phyloP scores from a whole-genome alignment of 2,888 invertebrate genomes.

The Troides aeacus region DNA sequence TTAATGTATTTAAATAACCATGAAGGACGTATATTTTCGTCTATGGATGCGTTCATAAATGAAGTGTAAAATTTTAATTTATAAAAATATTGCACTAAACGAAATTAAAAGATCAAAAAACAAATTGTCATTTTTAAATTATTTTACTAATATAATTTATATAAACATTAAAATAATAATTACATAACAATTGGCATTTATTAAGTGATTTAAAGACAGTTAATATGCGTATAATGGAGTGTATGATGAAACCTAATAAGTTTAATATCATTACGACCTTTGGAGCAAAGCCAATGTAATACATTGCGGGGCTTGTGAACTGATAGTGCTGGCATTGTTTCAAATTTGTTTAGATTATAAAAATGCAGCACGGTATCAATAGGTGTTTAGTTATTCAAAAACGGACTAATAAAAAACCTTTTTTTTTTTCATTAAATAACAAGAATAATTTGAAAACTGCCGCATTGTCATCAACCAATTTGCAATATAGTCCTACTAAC shows the following conservation, averaged over 20 bases:
- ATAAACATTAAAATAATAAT: background rate
- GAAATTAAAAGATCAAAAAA: background rate
- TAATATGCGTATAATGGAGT: slow-evolving; percentile 4
- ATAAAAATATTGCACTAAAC: too few relatives aligned
- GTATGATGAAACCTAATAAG: slow-evolving; percentile 17
- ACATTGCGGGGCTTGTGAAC: slow-evolving; percentile 2
- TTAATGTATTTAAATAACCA: too few relatives aligned
- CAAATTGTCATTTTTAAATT: background rate
- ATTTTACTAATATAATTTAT: background rate
- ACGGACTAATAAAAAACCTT: background rate
- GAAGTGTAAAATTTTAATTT: too few relatives aligned
- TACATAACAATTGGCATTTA: background rate
- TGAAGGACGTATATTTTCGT: too few relatives aligned
- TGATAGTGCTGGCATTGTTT: slow-evolving; percentile 20
- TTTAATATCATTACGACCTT: slow-evolving; percentile 13
- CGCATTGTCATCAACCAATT: background rate
- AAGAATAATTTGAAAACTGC: too few relatives aligned
- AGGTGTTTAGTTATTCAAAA: background rate
- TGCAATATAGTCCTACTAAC: background rate
- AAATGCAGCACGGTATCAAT: background rate
- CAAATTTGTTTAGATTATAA: slow-evolving; percentile 8
- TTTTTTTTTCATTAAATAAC: background rate
- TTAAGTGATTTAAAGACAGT: background rate
- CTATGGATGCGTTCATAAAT: too few relatives aligned
- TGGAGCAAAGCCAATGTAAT: slow-evolving; percentile 19